Evolutionary conservation across 1,140 invertebrate species (phyloP), one percentile per base, ranked within the genome.

Genomic region (Lordiphosa collinella): DNA sequence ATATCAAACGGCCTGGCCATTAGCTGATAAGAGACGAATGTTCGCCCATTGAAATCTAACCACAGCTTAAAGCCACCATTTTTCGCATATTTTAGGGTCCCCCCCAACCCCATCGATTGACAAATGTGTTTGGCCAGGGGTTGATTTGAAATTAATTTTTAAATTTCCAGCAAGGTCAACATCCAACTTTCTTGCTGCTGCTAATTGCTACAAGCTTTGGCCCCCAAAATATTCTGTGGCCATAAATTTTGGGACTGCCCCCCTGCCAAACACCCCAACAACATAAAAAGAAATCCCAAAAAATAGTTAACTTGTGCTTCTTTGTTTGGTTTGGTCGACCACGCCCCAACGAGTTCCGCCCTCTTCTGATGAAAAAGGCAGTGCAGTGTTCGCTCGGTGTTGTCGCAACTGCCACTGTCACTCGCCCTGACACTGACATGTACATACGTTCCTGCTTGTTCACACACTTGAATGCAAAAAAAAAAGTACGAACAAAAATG

Each of bases 151-250:
- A 22, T 22, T 22, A 22, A 22, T 22, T 22, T 22, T 22, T 22
- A 63, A 57, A 78, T 79, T 79, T 80, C 54, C 59, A 73, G 47
- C 64, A 73, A 73, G 74, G 74, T 78, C 74, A 69, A 68, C 57
- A 62, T 8, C 25, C 31, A 63, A 37, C 51, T 25, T 58, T 34
- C 36, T 32, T 43, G 48, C 41, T 31, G 50, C 50, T 70, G 76
- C 75, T 80, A 80, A 80, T 80, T 80, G 76, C 76, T 47, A 54
- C 55, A 80, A 79, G 69, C 31, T 52, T 49, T 31, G 16, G 13
- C 14, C n/a, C 13, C 32, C 9, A 31, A 29, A 10, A 16, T 16
- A 8, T 8, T 13, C 35, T 37, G 34, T 53, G 37, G 36, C 66
- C 62, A 80, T 74, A 65, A 74, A 74, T 82, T 60, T 55, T 35